phyloP scores from a whole-genome alignment of 2,113 vertebrate genomes.

The Pterophyllum scalare region DNA sequence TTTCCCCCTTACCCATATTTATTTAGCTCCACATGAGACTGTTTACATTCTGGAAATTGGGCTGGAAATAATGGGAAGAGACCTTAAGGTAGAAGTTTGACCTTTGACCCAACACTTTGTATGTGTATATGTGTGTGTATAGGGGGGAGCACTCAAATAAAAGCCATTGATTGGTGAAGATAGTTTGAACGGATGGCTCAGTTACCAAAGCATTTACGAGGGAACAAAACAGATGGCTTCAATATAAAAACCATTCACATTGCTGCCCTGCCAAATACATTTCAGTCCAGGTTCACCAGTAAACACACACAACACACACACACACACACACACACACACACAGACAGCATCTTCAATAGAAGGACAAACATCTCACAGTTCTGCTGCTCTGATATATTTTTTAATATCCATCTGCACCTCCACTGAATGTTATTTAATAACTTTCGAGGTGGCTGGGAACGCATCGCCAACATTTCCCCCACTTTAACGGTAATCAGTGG shows the following conservation, averaged over 20 bases:
- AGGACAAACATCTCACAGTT: not conserved
- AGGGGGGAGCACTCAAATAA: slow-evolving; percentile 7
- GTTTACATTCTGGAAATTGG: slow-evolving; percentile 65
- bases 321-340: not conserved
- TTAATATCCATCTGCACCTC: slow-evolving; percentile 37
- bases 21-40: slow-evolving; percentile 55
- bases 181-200: slow-evolving; percentile 22
- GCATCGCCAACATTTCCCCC: slow-evolving; percentile 27
- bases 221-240: slow-evolving; percentile 25
- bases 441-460: not conserved
- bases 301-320: not conserved
- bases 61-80: slow-evolving; percentile 56
- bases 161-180: slow-evolving; percentile 41
- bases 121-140: not conserved
- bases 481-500: slow-evolving; percentile 30
- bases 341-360: not conserved
- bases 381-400: slow-evolving; percentile 8
- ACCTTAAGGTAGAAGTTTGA: slow-evolving; percentile 33
- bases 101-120: slow-evolving; percentile 51
- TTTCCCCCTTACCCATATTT: slow-evolving; percentile 38
- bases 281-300: slow-evolving; percentile 34
- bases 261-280: slow-evolving; percentile 23
- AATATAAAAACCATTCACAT: slow-evolving; percentile 40
- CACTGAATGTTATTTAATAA: slow-evolving; percentile 51
- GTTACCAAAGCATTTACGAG: slow-evolving; percentile 12